These are phyloP conservation scores for Drosophila nigricruria DNA, from an alignment of 2,888 invertebrate species.

Conservation along the genomic window DNA sequence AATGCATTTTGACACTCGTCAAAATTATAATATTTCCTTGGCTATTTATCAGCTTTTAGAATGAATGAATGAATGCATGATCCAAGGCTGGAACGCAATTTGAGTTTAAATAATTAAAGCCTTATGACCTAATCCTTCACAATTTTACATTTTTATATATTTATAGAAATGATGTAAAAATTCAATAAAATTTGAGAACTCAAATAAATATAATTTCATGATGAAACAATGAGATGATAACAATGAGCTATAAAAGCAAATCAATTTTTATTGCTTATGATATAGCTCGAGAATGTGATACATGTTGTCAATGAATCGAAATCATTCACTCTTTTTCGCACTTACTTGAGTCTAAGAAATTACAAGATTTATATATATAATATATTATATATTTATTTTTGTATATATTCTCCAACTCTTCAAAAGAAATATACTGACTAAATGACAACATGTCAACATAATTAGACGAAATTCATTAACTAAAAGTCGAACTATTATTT, in stretches of 20 bases:
- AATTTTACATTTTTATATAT: background rate
- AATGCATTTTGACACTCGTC: constrained; percentile 36
- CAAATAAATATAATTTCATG: no score
- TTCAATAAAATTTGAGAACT: background rate
- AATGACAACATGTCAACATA: no score
- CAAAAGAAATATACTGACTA: no score
- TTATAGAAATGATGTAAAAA: background rate
- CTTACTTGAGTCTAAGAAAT: no score
- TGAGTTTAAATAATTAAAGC: background rate
- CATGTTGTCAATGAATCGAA: background rate
- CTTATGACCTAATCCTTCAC: background rate
- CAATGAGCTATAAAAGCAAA: background rate
- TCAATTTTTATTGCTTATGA: background rate
- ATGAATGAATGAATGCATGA: background rate
- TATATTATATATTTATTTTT: no score
- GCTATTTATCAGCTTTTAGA: background rate
- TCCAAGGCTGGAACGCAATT: constrained; percentile 4
- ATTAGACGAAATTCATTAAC: no score
- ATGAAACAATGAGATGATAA: background rate
- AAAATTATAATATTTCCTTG: constrained; percentile 16
- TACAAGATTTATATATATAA: no score
- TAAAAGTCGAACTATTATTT: no score
- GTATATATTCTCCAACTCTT: no score
- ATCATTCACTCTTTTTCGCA: no score
- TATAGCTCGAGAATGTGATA: background rate